These are phyloP conservation scores for Conomelus anceps DNA, from an alignment of 2,888 invertebrate species.

Conservation along the genomic window DNA sequence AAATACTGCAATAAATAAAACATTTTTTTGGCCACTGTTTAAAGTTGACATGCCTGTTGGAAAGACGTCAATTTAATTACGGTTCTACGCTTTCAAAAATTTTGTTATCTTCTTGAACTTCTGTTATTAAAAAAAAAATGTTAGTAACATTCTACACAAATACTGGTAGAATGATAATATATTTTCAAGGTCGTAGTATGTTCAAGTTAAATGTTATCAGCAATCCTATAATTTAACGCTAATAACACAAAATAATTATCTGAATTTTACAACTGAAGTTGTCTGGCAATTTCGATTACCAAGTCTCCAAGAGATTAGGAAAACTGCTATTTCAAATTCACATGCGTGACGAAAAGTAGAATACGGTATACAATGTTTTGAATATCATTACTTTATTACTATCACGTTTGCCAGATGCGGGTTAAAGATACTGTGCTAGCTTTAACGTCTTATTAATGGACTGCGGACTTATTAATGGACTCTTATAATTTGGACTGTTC, in stretches of 20 bases:
- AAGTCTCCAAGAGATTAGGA: not conserved
- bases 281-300: not conserved
- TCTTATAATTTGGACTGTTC: too few relatives aligned
- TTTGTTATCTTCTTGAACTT: not conserved
- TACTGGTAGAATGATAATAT: not conserved
- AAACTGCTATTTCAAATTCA: not conserved
- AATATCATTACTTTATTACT: too few relatives aligned
- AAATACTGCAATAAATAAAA: too few relatives aligned
- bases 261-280: not conserved
- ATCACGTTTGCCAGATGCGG: too few relatives aligned
- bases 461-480: too few relatives aligned
- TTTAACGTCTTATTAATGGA: too few relatives aligned
- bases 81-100: not conserved
- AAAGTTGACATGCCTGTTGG: not conserved
- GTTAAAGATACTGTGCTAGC: too few relatives aligned
- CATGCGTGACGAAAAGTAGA: too few relatives aligned
- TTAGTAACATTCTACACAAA: not conserved
- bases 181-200: not conserved
- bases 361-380: too few relatives aligned
- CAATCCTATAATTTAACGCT: not conserved
- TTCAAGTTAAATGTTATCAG: not conserved
- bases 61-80: not conserved
- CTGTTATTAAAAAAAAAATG: not conserved
- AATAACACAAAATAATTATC: not conserved
- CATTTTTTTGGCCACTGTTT: not conserved